phyloP scores from a whole-genome alignment of 2,113 vertebrate species.

The Pagrus major region DNA sequence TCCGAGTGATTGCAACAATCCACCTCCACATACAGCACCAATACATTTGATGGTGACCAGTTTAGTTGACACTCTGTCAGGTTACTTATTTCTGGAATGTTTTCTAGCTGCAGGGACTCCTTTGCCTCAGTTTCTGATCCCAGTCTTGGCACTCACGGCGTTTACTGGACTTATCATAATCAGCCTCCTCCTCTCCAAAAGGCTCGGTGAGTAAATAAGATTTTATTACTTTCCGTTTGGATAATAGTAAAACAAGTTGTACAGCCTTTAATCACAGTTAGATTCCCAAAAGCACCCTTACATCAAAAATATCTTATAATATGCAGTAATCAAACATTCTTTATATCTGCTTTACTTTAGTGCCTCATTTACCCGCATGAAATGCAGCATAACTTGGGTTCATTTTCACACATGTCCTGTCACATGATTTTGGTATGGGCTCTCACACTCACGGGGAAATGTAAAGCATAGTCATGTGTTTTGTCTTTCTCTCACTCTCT shows the following conservation, averaged over 20 bases:
- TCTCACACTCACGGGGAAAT: slow-evolving; percentile 32
- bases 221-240: neutral
- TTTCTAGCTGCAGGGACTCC: slow-evolving; percentile 40
- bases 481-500: slow-evolving; percentile 54
- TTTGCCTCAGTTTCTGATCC: slow-evolving; percentile 51
- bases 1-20: neutral
- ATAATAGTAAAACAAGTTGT: neutral
- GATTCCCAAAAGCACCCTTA: neutral
- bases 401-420: slow-evolving; percentile 15
- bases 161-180: slow-evolving; percentile 43
- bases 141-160: slow-evolving; percentile 20
- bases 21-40: neutral
- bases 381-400: neutral
- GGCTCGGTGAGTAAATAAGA: slow-evolving; percentile 41
- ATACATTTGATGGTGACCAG: neutral
- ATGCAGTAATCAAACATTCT: neutral
- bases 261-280: neutral
- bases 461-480: slow-evolving; percentile 66
- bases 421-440: slow-evolving; percentile 44
- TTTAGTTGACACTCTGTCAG: neutral
- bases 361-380: neutral
- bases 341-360: slow-evolving; percentile 3
- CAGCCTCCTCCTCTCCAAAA: slow-evolving; percentile 59
- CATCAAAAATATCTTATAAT: neutral
- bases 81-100: neutral